phyloP scores from a whole-genome alignment of 2,113 vertebrate genomes.

The Panthera uncia region DNA sequence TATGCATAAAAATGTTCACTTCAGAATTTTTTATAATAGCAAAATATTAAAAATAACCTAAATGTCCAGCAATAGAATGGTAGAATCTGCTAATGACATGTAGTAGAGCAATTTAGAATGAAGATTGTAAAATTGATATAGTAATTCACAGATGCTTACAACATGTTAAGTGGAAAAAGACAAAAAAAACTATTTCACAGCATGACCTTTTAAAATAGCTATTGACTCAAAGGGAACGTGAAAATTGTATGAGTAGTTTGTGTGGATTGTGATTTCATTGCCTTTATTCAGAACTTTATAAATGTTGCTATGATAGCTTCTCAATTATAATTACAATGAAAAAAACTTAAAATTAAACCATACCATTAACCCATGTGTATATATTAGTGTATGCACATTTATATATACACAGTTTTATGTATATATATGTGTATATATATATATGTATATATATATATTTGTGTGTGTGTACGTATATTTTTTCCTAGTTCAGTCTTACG shows the following conservation, averaged over 20 bases:
- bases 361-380: background rate
- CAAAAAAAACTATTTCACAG: slow-evolving; percentile 22
- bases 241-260: slow-evolving; percentile 23
- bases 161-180: slow-evolving; percentile 31
- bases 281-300: slow-evolving; percentile 36
- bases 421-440: background rate
- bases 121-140: slow-evolving; percentile 47
- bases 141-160: slow-evolving; percentile 1
- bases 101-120: slow-evolving; percentile 27
- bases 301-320: background rate
- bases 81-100: slow-evolving; percentile 35
- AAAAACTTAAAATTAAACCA: slow-evolving; percentile 33
- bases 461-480: background rate
- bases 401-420: background rate
- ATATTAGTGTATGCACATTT: background rate
- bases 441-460: background rate
- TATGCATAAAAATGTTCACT: slow-evolving; percentile 21
- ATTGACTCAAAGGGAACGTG: slow-evolving; percentile 22
- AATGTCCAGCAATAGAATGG: background rate
- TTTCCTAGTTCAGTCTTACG: slow-evolving; percentile 27
- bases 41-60: slow-evolving; percentile 33
- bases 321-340: slow-evolving; percentile 36
- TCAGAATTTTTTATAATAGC: slow-evolving; percentile 19
- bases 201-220: background rate
- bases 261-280: background rate